phyloP scores from a whole-genome alignment of 2,888 invertebrate genomes.

The Hipparchia semele region DNA sequence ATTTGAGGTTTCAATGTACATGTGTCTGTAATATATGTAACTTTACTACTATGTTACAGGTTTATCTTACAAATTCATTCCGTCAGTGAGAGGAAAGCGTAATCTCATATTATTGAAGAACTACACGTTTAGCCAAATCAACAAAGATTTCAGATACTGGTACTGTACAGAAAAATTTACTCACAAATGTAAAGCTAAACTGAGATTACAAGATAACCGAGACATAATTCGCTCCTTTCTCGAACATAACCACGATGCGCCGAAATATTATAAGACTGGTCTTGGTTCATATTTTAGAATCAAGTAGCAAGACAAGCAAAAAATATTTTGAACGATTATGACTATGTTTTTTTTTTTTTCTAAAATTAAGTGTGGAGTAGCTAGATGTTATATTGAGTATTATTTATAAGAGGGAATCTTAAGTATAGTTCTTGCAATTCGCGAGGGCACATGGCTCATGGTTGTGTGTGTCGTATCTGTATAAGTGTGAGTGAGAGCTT shows the following conservation, averaged over 20 bases:
- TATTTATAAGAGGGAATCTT: too few relatives aligned
- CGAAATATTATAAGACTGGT: constrained; percentile 24
- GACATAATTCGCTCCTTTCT: constrained; percentile 39
- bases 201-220: constrained; percentile 42
- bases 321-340: too few relatives aligned
- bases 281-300: constrained; percentile 24
- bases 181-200: constrained; percentile 46
- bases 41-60: constrained; percentile 33
- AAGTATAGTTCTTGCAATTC: too few relatives aligned
- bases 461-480: too few relatives aligned
- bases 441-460: too few relatives aligned
- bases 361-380: too few relatives aligned
- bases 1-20: too few relatives aligned
- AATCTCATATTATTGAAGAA: constrained; percentile 35
- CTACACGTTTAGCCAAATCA: constrained; percentile 47
- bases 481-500: too few relatives aligned
- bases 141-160: constrained; percentile 48
- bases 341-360: too few relatives aligned
- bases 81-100: constrained; percentile 47
- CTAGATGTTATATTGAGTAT: too few relatives aligned
- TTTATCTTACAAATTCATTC: constrained; percentile 48
- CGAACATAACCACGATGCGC: constrained; percentile 42
- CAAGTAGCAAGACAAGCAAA: constrained; percentile 19
- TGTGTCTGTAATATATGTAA: not conserved
- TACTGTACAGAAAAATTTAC: constrained; percentile 47